Base-by-base conservation (phyloP, 2,113 vertebrate species). In the Heterochromis multidens region DNA sequence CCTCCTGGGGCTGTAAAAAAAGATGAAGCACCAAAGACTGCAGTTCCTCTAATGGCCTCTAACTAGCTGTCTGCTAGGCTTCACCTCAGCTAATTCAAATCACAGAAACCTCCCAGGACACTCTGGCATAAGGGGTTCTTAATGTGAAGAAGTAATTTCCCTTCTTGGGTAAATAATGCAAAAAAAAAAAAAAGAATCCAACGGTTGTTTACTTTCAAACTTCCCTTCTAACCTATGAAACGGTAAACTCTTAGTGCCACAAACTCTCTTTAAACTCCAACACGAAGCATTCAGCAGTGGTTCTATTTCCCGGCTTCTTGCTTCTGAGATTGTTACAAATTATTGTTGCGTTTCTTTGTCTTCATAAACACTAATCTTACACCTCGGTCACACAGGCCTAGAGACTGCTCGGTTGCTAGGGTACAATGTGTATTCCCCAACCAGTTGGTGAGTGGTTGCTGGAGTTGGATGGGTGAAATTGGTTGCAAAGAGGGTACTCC, bases 51-150 rank as follows among this genome's bases (percentile, higher is more conserved):
- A 12, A 57, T 1, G 12, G 1, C 56, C 5, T 25, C 23, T 54
- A 54, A 8, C 16, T 52, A 19, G n/a, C 23, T 23, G 23, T 13
- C 11, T 46, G n/a, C 23, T 19, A 14, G 12, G 23, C 40, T 29
- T 70, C 9, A 49, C 27, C 5, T 29, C 5, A 46, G 40, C 40
- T 0, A 1, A 70, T 16, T 27, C 3, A 40, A 1, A 0, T 27
- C 37, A 0, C 37, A 43, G 37, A 0, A 46, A 0, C 46, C 65
- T 49, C 9, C 23, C 14, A 65, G 21, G 0, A 23, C 35, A 27
- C 40, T 0, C 21, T 62, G 17, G 12, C 29, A 19, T 46, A 2
- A 56, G 10, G 21, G 46, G 9, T 56, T 56, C 40, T 56, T n/a
- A n/a, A n/a, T 56, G 8, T n/a, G 4, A 56, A 14, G 11, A 35